Conservation (phyloP, 2,797 vertebrate genomes). For the Coreius guichenoti region DNA sequence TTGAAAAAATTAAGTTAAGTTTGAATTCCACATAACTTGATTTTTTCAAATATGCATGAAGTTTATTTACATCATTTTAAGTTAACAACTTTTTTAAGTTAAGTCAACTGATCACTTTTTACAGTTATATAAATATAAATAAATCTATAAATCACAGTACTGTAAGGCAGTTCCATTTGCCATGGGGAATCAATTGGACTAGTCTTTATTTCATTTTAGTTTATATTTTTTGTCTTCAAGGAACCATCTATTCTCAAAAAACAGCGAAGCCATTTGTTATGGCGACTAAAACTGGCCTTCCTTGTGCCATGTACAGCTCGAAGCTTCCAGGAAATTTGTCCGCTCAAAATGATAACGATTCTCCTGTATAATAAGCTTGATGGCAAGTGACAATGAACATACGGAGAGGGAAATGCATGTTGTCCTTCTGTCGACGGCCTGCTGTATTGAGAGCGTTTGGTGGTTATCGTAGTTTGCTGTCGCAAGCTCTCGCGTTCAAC, state of each 20-base stretch:
- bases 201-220: constrained; percentile 74
- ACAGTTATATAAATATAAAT: constrained; percentile 46
- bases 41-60: no score
- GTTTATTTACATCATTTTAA: no score
- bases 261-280: constrained; percentile 64
- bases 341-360: constrained; percentile 64
- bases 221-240: constrained; percentile 74
- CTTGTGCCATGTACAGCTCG: constrained; percentile 66
- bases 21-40: no score
- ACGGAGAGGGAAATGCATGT: constrained; percentile 40
- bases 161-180: constrained; percentile 85
- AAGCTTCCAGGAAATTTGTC: constrained; percentile 70
- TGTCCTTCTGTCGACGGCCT: constrained; percentile 54
- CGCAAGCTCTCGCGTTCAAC: constrained; percentile 77
- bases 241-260: constrained; percentile 62
- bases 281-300: constrained; percentile 63
- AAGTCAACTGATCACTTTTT: no score
- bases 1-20: no score
- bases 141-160: constrained; percentile 81
- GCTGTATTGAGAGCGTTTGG: constrained; percentile 53
- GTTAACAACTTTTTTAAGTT: no score
- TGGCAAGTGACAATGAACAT: constrained; percentile 64
- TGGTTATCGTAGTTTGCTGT: constrained; percentile 64
- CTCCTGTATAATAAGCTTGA: constrained; percentile 26
- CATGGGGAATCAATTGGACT: constrained; percentile 81